Percentiles rank a stretch among this genome's conserved stretches.
Conservation (phyloP, 2,113 vertebrate species). For the rat (Rattus norvegicus) region GRCr8 NC_086023.1:61513001-61513500, state of each 20-base stretch:
- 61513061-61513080: neutral
- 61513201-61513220: conserved; percentile 46
- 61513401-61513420: conserved; percentile 2
- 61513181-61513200: conserved; percentile 3
- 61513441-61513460: neutral
- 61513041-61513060: neutral
- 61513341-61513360: conserved; percentile 57
- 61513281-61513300: conserved; percentile 25
- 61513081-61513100: neutral
- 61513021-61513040: neutral
- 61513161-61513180: conserved; percentile 27
- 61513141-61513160: conserved; percentile 4
- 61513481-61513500: conserved; percentile 15
- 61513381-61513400: conserved; percentile 45
- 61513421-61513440: conserved; percentile 4
- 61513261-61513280: conserved; percentile 54
- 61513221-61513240: conserved; percentile 45
- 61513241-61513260: conserved; percentile 34
- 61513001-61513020: conserved; percentile 4
- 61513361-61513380: neutral
- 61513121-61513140: neutral
- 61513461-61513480: conserved; percentile 53
- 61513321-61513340: conserved; percentile 33
- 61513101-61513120: conserved; percentile 28
- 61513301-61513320: conserved; percentile 50